Conservation (phyloP, 2,797 vertebrate species). For the Meda fulgida region DNA sequence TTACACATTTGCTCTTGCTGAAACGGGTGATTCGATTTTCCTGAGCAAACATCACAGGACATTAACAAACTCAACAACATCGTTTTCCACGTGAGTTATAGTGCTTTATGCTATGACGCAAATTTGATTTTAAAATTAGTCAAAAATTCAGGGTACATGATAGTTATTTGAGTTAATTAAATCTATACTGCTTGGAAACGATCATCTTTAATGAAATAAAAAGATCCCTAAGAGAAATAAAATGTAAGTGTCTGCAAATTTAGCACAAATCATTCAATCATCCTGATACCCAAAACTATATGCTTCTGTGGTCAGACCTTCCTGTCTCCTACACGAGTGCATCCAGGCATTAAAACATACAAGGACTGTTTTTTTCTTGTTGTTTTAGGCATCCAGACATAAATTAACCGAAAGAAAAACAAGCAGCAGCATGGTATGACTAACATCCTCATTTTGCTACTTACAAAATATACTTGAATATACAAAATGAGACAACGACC, state of each 20-base stretch:
- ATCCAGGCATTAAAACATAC: conserved; percentile 5
- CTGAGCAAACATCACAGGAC: conserved; percentile 42
- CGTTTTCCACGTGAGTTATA: conserved; percentile 20
- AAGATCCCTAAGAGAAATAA: background rate
- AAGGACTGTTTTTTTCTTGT: background rate
- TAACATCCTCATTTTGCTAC: conserved; percentile 15
- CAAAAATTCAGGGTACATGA: background rate
- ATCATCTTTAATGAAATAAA: background rate
- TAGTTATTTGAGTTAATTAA: background rate
- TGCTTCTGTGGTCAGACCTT: background rate
- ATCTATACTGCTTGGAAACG: background rate
- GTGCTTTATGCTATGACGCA: conserved; percentile 5
- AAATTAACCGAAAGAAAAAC: conserved; percentile 22
- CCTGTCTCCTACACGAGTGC: background rate
- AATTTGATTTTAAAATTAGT: background rate
- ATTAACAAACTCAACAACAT: conserved; percentile 18
- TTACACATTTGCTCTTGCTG: conserved; percentile 43
- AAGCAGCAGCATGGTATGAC: conserved; percentile 4
- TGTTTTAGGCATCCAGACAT: background rate
- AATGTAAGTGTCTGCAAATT: background rate
- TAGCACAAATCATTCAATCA: background rate
- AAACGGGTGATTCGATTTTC: conserved; percentile 38
- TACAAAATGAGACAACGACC: conserved; percentile 16
- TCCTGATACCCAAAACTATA: background rate
- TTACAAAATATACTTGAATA: conserved; percentile 17